Base-by-base conservation (phyloP, 2,113 vertebrate species). In the Psophia crepitans region DNA sequence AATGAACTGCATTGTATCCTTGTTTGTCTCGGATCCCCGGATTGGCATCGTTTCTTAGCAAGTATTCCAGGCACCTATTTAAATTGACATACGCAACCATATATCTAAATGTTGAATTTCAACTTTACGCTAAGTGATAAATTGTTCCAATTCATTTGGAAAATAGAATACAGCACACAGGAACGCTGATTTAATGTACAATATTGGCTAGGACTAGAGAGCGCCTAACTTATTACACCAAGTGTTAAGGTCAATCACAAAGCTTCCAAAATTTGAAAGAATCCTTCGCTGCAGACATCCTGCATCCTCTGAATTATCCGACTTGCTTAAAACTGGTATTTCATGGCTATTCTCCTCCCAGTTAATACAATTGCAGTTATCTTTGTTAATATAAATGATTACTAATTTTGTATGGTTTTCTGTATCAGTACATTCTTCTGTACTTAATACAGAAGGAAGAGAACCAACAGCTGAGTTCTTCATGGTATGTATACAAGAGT, bases 1-100 rank as follows among this genome's bases (percentile, higher is more conserved):
- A 99, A 98, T 99, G 99, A 96, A 99, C 99, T 82, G 99, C 99
- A 60, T 99, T 99, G 97, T 99, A 99, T 92, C 99, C 99, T 98
- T 99, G 99, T 94, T 99, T 99, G 97, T 99, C 99, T 64, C 99
- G 98, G 97, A 99, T 99, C 95, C 99, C 99, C 33, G 99, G 99
- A 97, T 99, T 99, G 93, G 99, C 99, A 97, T 99, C 99, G 28
- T 99, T 99, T 96, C 99, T 98, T 96, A 99, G 87, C 98, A 99
- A 98, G 96, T 99, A 99, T 98, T 99, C 99, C 98, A 99, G 99
- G 98, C 99, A 99, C 99, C 99, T 99, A 88, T 76, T 94, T 53
- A 97, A 69, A 97, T 65, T 89, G 76, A 98, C 96, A 90, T 80
- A 95, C 6, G 35, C 68, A 97, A 92, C 71, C 79, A 90, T 68